These are phyloP conservation scores for Aricia agestis DNA, from an alignment of 1,140 invertebrate genomes.

Conservation along the genomic window DNA sequence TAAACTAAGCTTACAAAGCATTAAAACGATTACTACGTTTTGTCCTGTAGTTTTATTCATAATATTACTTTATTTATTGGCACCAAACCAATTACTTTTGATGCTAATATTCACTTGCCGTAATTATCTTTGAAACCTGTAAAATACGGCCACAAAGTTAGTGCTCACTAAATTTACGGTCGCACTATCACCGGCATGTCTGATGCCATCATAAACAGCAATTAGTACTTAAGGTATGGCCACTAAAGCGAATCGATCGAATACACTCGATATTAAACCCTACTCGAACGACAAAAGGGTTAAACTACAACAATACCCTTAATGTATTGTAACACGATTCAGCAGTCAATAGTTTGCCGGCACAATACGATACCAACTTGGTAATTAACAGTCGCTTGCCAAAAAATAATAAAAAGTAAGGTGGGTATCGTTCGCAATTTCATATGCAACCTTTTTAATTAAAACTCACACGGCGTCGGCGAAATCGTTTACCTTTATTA, in stretches of 20 bases:
- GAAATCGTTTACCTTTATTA: slow-evolving; percentile 10
- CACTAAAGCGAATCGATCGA: slow-evolving; percentile 12
- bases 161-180: slow-evolving; percentile 13
- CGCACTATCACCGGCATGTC: slow-evolving; percentile 23
- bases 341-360: slow-evolving; percentile 26
- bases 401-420: slow-evolving; percentile 25
- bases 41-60: too few species aligned
- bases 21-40: background rate
- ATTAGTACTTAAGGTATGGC: slow-evolving; percentile 29
- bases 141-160: slow-evolving; percentile 4
- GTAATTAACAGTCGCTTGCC: slow-evolving; percentile 29
- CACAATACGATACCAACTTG: slow-evolving; percentile 26
- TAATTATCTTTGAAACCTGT: slow-evolving; percentile 5
- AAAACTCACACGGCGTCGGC: slow-evolving; percentile 8
- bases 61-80: too few species aligned
- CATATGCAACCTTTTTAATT: slow-evolving; percentile 12
- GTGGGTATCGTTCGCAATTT: slow-evolving; percentile 5
- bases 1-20: too few species aligned
- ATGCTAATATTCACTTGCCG: background rate
- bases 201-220: slow-evolving; percentile 34
- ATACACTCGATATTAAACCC: slow-evolving; percentile 17
- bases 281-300: background rate
- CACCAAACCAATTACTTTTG: background rate
- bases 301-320: background rate
- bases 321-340: slow-evolving; percentile 19